These are phyloP conservation scores for Halcyon badia DNA, from an alignment of 2,797 vertebrate species.

Conservation along the genomic window DNA sequence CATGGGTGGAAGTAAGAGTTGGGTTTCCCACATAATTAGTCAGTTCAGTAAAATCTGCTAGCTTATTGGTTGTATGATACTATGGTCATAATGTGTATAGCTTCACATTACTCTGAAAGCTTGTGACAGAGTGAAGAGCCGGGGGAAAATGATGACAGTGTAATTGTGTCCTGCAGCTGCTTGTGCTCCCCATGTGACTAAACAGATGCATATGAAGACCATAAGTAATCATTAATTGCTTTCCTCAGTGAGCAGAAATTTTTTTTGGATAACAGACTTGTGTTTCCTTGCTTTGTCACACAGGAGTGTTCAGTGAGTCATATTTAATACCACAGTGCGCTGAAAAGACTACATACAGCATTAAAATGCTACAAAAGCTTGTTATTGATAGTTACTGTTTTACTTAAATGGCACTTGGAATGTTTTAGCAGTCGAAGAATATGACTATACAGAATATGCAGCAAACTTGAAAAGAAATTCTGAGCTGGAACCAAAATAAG, in stretches of 20 bases:
- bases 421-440: neutral
- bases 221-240: slow-evolving; percentile 12
- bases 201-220: slow-evolving; percentile 10
- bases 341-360: neutral
- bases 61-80: neutral
- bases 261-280: neutral
- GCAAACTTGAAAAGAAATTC: neutral
- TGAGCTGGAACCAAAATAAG: neutral
- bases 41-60: neutral
- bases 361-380: neutral
- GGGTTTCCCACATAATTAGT: no score
- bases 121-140: neutral
- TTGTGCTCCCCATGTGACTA: neutral
- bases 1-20: no score
- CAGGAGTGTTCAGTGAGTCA: neutral
- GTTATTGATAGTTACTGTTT: neutral
- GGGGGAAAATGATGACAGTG: neutral
- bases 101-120: neutral
- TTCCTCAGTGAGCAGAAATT: neutral
- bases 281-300: neutral
- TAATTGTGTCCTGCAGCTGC: neutral
- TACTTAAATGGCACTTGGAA: neutral
- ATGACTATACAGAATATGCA: neutral
- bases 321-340: neutral
- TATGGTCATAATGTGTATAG: neutral